Conservation (phyloP, 2,888 invertebrate genomes). For the Amblyteles armatorius region DNA sequence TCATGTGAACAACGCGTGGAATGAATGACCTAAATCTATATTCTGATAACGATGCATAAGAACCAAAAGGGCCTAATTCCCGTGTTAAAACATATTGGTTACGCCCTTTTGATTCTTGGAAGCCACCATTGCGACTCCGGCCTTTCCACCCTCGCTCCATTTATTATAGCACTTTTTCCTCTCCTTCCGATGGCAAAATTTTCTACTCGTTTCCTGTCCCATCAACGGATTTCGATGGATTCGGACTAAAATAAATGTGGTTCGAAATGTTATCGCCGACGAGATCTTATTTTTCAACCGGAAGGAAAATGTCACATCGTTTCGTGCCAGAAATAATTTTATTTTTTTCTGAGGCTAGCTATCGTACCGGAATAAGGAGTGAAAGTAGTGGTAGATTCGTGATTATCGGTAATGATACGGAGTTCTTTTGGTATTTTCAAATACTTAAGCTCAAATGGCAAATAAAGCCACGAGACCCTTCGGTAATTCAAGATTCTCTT, state of each 20-base stretch:
- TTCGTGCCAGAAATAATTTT: background rate
- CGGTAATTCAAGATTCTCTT: background rate
- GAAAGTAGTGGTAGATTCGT: background rate
- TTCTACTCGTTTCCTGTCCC: background rate
- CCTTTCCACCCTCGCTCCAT: background rate
- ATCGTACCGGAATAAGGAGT: background rate
- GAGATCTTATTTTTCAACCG: background rate
- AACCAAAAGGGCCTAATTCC: background rate
- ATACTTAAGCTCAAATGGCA: too few relatives aligned
- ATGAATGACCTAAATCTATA: background rate
- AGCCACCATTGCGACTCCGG: background rate
- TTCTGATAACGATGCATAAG: background rate
- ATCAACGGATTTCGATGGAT: slow-evolving; percentile 9
- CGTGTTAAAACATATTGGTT: background rate
- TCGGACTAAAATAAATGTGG: slow-evolving; percentile 9
- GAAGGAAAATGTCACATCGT: slow-evolving; percentile 18
- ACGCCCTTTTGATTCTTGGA: background rate
- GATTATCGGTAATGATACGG: background rate
- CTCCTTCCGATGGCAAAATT: background rate
- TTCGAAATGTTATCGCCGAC: background rate
- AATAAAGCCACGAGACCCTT: background rate
- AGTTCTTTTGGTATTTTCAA: too few relatives aligned
- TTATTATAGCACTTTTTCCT: slow-evolving; percentile 5
- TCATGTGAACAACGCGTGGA: background rate
- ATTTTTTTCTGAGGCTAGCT: background rate